Evolutionary conservation across 2,797 vertebrate genomes (phyloP).

Genomic region (Malurus splendens): DNA sequence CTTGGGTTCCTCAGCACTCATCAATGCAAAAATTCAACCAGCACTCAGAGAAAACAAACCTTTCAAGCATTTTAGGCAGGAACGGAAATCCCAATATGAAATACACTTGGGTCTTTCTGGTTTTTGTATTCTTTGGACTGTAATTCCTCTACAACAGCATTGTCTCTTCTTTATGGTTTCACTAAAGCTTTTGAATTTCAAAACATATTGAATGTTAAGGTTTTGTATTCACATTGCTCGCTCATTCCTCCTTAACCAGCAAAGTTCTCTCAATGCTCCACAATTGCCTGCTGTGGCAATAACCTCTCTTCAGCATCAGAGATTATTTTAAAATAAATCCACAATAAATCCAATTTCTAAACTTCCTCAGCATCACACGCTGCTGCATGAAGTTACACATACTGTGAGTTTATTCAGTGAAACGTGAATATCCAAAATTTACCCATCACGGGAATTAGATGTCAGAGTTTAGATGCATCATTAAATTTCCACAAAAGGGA

Average conservation of each 20-base stretch:
- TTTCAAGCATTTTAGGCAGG: neutral
- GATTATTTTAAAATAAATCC: neutral
- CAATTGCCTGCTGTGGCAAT: neutral
- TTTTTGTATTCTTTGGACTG: neutral
- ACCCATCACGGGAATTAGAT: neutral
- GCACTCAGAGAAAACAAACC: neutral
- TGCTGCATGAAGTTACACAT: neutral
- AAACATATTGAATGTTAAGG: neutral
- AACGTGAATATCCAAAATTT: neutral
- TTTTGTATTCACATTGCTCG: neutral
- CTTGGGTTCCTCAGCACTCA: neutral
- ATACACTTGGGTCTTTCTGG: neutral
- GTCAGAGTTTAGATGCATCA: neutral
- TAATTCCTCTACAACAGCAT: neutral
- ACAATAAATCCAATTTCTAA: neutral
- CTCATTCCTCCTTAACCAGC: neutral
- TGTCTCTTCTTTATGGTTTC: neutral
- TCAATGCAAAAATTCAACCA: neutral
- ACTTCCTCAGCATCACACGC: neutral
- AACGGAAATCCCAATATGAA: neutral
- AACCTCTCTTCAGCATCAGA: neutral
- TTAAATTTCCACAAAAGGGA: neutral
- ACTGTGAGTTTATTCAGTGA: neutral
- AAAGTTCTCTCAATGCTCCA: neutral
- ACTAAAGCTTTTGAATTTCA: constrained; percentile 1